Conservation (phyloP, 2,888 invertebrate species). For the Drosophila fungiperda region DNA sequence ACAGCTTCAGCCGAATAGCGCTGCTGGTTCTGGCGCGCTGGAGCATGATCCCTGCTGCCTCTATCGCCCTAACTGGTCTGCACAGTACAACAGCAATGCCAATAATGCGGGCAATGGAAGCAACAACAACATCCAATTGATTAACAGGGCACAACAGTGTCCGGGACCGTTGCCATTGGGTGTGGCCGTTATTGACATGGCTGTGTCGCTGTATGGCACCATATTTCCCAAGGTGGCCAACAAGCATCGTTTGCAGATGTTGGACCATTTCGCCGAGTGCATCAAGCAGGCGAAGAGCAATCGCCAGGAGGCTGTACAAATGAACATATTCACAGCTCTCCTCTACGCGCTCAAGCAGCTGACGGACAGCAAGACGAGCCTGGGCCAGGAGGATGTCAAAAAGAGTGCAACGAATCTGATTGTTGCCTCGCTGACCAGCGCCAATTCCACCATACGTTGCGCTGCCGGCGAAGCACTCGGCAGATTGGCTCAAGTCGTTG, state of each 20-base stretch:
- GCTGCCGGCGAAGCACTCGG: constrained; percentile 98
- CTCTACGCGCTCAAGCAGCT: constrained; percentile 94
- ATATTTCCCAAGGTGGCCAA: constrained; percentile 97
- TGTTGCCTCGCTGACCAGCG: constrained; percentile 91
- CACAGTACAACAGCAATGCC: constrained; percentile 32
- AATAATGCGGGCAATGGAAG: constrained; percentile 24
- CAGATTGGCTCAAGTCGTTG: constrained; percentile 95
- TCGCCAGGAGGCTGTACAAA: constrained; percentile 97
- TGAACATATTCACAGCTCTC: constrained; percentile 98
- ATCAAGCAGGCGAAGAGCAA: constrained; percentile 96
- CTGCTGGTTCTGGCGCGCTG: constrained; percentile 97
- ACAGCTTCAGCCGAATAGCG: constrained; percentile 96
- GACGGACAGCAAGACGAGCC: constrained; percentile 93
- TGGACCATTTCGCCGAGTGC: constrained; percentile 98
- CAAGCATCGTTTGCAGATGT: constrained; percentile 98
- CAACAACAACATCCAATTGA: constrained; percentile 78
- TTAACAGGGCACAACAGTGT: constrained; percentile 83
- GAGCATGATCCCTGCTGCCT: constrained; percentile 98
- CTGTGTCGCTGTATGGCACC: constrained; percentile 95
- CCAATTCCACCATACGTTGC: constrained; percentile 93
- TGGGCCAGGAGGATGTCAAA: constrained; percentile 96
- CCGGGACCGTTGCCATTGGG: constrained; percentile 96
- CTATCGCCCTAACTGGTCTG: constrained; percentile 87
- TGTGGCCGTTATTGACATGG: constrained; percentile 97
- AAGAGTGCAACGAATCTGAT: constrained; percentile 93